These are phyloP conservation scores for Eupithecia vulgata DNA, from an alignment of 2,888 invertebrate genomes.

Conservation along the genomic window DNA sequence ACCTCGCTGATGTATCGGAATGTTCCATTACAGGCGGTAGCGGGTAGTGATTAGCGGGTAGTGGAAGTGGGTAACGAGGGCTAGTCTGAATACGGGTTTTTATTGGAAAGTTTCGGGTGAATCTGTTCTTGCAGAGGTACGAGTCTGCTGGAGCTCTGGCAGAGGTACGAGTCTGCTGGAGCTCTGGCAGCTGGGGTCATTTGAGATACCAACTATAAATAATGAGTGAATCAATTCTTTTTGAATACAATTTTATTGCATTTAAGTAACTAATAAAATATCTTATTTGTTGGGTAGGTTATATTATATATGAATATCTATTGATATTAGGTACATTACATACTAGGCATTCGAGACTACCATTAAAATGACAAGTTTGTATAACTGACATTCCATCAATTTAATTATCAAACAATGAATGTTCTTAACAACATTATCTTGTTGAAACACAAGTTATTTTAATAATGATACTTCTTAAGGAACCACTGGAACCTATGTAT, in stretches of 20 bases:
- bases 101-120: not conserved
- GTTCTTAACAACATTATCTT: not conserved
- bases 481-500: too few relatives aligned
- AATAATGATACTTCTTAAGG: too few relatives aligned
- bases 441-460: too few relatives aligned
- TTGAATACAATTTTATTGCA: not conserved
- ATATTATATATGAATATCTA: not conserved
- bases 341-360: not conserved
- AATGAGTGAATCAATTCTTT: not conserved
- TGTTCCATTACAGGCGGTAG: too few relatives aligned
- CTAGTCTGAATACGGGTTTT: not conserved
- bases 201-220: not conserved
- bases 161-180: too few relatives aligned
- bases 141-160: not conserved
- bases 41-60: not conserved
- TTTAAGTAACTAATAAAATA: not conserved
- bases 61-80: slow-evolving; percentile 2
- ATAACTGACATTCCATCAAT: not conserved
- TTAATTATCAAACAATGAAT: not conserved
- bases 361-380: not conserved
- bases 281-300: not conserved
- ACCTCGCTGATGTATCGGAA: too few relatives aligned
- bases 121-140: not conserved
- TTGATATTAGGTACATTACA: too few relatives aligned
- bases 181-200: not conserved